Evolutionary conservation across 2,113 vertebrate species (phyloP), one percentile per base, ranked within the genome.

Genomic region (Caranx melampygus): DNA sequence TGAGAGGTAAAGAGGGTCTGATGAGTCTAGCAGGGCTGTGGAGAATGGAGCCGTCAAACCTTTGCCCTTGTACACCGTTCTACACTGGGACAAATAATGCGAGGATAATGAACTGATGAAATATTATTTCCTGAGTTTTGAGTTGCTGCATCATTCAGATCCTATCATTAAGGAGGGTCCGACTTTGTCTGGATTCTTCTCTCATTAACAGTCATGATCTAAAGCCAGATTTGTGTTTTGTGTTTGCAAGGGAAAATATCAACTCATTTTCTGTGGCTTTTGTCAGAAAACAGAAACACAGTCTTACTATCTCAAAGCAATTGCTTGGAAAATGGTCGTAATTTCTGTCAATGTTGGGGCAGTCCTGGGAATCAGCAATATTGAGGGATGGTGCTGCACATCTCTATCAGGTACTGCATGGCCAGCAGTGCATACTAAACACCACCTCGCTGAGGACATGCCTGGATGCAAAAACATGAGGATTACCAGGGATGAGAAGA

Each of bases 21-120:
- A 87, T 77, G 78, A 88, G 80, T 84, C 81, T 72, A 90, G 89
- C 91, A 91, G 91, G 88, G 93, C 92, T 94, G 91, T 91, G 93
- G 86, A 68, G 90, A 90, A 82, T 40, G 79, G 75, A 72, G 77
- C 74, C 79, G 52, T 86, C 69, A 74, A 82, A 82, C 54, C 33
- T 74, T 82, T 88, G 81, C 37, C 70, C 65, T 76, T 69, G 42
- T 21, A 71, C 70, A 82, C 62, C 40, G 9, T 31, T 62, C 54
- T 26, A 45, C 13, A 20, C 33, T 37, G 33, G 21, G 37, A 51
- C 35, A 52, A 51, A 35, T 20, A 26, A 21, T n/a, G 5, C 21
- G 37, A 21, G 6, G 7, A 66, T 20, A 33, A 54, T 21, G 11
- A 33, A 64, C 26, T 64, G 6, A 31, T 60, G 58, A 74, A 49